Conservation (phyloP, 2,113 vertebrate species). For the Sebastes schlegelii region DNA sequence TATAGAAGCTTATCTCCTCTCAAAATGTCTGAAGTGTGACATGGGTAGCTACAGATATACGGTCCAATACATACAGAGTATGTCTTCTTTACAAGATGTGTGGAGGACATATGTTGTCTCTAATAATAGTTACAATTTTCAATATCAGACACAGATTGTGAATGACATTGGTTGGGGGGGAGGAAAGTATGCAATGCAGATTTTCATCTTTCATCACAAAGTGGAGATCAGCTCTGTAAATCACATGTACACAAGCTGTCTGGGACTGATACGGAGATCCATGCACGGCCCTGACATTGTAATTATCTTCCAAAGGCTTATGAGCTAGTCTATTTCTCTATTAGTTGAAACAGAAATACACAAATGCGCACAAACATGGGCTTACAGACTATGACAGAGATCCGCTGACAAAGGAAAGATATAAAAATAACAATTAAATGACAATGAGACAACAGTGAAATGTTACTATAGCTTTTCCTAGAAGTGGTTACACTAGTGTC, state of each 20-base stretch:
- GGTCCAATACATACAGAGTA: not conserved
- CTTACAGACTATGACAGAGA: not conserved
- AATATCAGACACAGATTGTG: constrained; percentile 3
- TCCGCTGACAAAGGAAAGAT: not conserved
- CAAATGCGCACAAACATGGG: constrained; percentile 6
- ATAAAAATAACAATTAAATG: constrained; percentile 3
- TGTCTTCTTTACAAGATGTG: not conserved
- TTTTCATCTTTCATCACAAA: constrained; percentile 41
- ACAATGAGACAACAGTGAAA: not conserved
- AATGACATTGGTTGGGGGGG: not conserved
- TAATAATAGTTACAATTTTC: constrained; percentile 2
- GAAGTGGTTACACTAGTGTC: not conserved
- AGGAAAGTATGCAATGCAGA: constrained; percentile 4
- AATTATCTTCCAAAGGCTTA: constrained; percentile 36
- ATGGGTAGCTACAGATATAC: not conserved
- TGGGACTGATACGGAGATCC: constrained; percentile 33
- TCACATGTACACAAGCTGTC: constrained; percentile 47
- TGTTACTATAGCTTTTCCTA: not conserved
- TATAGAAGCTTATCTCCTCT: constrained; percentile 9
- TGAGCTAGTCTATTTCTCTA: constrained; percentile 29
- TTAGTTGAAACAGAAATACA: constrained; percentile 21
- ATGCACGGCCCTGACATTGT: constrained; percentile 36
- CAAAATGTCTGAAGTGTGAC: not conserved
- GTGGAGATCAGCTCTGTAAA: constrained; percentile 41
- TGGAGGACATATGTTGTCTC: not conserved